Base-by-base conservation (phyloP, 2,888 invertebrate species). In the Drosophila parthenogenetica region DNA sequence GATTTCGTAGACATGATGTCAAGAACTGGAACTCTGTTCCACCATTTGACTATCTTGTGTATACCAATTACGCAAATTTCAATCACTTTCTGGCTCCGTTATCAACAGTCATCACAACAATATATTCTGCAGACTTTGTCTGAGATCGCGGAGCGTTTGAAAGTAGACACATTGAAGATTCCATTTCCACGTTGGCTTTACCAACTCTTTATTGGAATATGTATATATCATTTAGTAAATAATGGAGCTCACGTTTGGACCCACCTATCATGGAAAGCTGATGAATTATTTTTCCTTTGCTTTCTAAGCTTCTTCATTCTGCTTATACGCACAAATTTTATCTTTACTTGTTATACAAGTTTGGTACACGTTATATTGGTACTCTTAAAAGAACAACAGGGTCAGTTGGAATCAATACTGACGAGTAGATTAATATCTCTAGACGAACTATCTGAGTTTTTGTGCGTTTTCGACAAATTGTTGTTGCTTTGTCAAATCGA, bases 101-200 rank as follows among this genome's bases (percentile, higher is more conserved):
- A 3, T 5, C 55, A 58, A 2, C 74, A 75, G 29, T 16, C 8
- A 14, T 25, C 62, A 0, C 74, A 77, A 46, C 14, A n/a, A 1
- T 5, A 10, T 7, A 32, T 75, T 1, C n/a, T 75, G 0, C 25
- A 67, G 14, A 32, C 10, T 4, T 7, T 75, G 5, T 22, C 25
- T 5, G 7, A 40, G 0, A 13, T 77, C 7, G 55, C 74, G 3
- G 0, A 0, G 2, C 43, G 37, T 1, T 19, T 77, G 2, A 3
- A 49, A 5, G 77, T 73, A 19, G 19, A 73, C 2, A 66, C 73
- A 8, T 5, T 61, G 5, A 10, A 40, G 3, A 13, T 77, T 17
- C 0, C 29, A 7, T 3, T 16, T 0, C 60, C 78, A 1, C 62
- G 53, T 3, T 14, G 45, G 43, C 50, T 81, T 8, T 64, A 22